Evolutionary conservation across 2,888 invertebrate genomes (phyloP), one percentile per base, ranked within the genome.

Genomic region (Metalampra italica): DNA sequence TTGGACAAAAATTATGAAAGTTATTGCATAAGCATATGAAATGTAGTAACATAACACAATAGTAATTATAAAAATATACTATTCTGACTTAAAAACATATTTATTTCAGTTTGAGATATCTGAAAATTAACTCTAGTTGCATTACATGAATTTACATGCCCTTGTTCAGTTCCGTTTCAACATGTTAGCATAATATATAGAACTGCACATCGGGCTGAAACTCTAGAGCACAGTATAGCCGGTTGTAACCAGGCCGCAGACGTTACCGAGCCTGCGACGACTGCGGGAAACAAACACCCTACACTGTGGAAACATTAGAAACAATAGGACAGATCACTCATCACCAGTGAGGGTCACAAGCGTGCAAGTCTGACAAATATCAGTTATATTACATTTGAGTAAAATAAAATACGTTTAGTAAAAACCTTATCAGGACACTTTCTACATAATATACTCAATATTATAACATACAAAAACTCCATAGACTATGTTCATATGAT

Each of bases 361-460:
- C 59, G 61, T 63, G 62, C 60, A 55, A 59, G 65, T 66, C 63
- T 64, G 67, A 67, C 64, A 68, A 64, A 60, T 62, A 66, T 61
- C 43, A 62, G 64, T 67, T 66, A 68, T 60, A 65, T 65, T 75
- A 71, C 68, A 66, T 68, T 68, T 72, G 72, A 78, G 79, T 81
- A 82, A 82, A n/a, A 85, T 82, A 83, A 85, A 80, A 82, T 80
- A 79, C 80, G 7, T 79, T 80, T 74, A 83, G 77, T 78, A 81
- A 79, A 82, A 82, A 84, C 78, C 82, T 74, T 83, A 79, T 64
- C 68, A 78, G 77, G 82, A 85, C 77, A 80, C 72, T 77, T 72
- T 78, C 81, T 81, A 82, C 79, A 80, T 75, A 80, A 80, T 75
- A 80, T 79, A 84, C 84, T 78, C 78, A 82, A 73, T 43, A 34